Evolutionary conservation across 2,888 invertebrate species (phyloP).

Genomic region (Pristionchus arcanus): DNA sequence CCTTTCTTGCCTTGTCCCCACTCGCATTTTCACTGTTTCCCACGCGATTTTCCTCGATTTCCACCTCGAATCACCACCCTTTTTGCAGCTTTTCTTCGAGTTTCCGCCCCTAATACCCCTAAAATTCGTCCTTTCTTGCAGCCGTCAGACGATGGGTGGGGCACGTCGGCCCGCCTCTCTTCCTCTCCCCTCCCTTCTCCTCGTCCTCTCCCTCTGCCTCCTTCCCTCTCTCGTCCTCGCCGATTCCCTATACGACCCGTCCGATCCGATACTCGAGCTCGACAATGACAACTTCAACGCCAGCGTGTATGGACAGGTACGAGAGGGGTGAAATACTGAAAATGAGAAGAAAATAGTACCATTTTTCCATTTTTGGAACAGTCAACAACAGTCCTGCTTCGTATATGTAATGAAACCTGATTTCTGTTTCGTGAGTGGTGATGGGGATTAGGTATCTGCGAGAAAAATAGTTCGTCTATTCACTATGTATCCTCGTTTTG

Average conservation of each 20-base stretch:
- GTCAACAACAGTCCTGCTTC: no score
- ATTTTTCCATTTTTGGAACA: no score
- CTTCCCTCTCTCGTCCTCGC: constrained; percentile 40
- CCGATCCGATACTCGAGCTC: constrained; percentile 74
- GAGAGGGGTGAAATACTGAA: neutral
- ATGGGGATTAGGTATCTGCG: no score
- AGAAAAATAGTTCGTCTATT: no score
- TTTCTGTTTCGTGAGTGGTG: no score
- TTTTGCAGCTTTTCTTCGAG: no score
- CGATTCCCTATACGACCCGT: constrained; percentile 67
- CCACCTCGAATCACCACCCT: neutral
- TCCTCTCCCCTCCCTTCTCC: constrained; percentile 14
- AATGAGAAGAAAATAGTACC: neutral
- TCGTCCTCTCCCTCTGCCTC: constrained; percentile 19
- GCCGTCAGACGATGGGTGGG: neutral
- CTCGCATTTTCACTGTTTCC: neutral
- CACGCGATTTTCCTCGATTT: neutral
- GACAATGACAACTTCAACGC: constrained; percentile 72
- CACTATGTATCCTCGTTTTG: no score
- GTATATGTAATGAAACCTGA: no score
- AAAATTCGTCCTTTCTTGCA: neutral
- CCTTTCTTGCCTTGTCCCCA: no score
- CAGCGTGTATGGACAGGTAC: constrained; percentile 72
- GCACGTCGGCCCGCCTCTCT: neutral
- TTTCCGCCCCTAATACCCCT: neutral